Conservation (phyloP, 2,888 invertebrate genomes). For the Magallana nippona region DNA sequence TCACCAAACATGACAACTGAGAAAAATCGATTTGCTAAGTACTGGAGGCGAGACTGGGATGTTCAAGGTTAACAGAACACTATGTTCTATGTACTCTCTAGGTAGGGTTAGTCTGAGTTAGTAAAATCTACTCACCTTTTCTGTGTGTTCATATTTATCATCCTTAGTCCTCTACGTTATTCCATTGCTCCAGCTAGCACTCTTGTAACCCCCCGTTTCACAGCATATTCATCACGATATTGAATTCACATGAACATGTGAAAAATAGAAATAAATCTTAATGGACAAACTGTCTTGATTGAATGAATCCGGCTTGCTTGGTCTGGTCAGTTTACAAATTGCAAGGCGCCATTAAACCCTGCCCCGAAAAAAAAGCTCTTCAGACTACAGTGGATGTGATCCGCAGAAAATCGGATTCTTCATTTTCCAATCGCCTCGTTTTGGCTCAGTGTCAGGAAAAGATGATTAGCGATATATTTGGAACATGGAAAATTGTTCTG, state of each 20-base stretch:
- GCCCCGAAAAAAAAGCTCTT: neutral
- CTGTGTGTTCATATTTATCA: conserved; percentile 48
- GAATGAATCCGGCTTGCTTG: neutral
- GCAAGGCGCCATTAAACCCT: neutral
- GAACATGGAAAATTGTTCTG: conserved; percentile 22
- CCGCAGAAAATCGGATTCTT: conserved; percentile 14
- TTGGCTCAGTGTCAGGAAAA: conserved; percentile 30
- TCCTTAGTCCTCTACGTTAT: neutral
- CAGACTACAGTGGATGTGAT: neutral
- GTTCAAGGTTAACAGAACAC: too few species aligned
- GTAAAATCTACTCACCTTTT: conserved; percentile 39
- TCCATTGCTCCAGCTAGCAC: neutral
- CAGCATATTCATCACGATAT: too few species aligned
- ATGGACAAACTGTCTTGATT: neutral
- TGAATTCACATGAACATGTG: too few species aligned
- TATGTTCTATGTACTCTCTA: too few species aligned
- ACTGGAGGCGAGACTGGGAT: too few species aligned
- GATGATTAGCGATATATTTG: conserved; percentile 25
- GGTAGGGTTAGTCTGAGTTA: too few species aligned
- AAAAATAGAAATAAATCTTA: too few species aligned
- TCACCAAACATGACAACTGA: too few species aligned
- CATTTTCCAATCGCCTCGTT: conserved; percentile 32
- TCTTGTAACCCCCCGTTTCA: too few species aligned
- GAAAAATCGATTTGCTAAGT: too few species aligned
- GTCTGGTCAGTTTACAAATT: neutral